Conservation (phyloP, 2,113 vertebrate species). For the Halichoeres trimaculatus region DNA sequence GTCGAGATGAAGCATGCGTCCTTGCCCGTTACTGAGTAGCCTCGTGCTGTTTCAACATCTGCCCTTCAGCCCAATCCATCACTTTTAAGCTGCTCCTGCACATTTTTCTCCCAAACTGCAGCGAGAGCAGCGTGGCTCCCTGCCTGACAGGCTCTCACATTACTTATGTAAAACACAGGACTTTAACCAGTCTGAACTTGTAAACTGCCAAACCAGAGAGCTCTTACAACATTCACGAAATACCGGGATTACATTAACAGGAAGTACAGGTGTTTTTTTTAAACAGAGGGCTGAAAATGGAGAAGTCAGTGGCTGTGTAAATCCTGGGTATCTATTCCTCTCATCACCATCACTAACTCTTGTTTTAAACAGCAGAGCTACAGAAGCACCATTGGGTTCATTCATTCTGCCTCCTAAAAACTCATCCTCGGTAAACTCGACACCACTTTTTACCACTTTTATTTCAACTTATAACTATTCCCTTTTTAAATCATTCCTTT, state of each 20-base stretch:
- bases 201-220: background rate
- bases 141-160: constrained; percentile 7
- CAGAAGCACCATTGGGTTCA: background rate
- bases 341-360: background rate
- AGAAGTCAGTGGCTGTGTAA: background rate
- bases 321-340: background rate
- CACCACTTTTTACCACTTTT: too few relatives aligned
- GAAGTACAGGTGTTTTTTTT: background rate
- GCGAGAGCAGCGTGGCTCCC: constrained; percentile 22
- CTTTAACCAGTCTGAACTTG: constrained; percentile 5
- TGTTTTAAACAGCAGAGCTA: background rate
- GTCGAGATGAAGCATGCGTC: too few relatives aligned
- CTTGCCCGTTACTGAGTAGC: constrained; percentile 3
- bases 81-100: background rate
- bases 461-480: too few relatives aligned
- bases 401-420: too few relatives aligned
- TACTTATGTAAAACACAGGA: background rate
- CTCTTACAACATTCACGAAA: constrained; percentile 11
- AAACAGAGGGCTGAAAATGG: background rate
- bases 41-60: constrained; percentile 2
- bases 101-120: background rate
- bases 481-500: too few relatives aligned
- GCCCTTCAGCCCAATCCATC: background rate
- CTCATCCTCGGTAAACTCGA: too few relatives aligned
- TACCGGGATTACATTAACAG: constrained; percentile 1